Base-by-base conservation (phyloP, 2,113 vertebrate genomes). In the Dissostichus mawsoni region DNA sequence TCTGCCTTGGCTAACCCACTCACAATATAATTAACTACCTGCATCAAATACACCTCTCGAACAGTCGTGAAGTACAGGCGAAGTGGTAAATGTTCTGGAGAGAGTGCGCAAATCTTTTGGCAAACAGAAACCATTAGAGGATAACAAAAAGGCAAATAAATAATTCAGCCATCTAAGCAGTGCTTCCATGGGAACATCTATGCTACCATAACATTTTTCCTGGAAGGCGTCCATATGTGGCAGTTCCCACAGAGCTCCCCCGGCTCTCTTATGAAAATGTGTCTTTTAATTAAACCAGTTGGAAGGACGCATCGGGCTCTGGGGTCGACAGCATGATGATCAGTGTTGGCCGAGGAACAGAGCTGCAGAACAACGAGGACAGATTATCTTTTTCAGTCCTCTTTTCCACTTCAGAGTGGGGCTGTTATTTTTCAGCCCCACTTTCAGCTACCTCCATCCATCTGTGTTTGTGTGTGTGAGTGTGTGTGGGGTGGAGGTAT, bases 261-360 rank as follows among this genome's bases (percentile, higher is more conserved):
- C 7, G 13, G 23, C 52, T 64, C 29, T 70, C 25, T 51, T 80
- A 76, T 79, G 48, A 84, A 82, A 69, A 76, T 84, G 13, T 55
- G 20, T 74, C 18, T 73, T 78, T 81, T 86, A 81, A 88, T 86
- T 82, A 76, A 84, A 67, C 33, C 62, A 9, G 75, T 66, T 56
- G 36, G 41, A 69, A 48, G 47, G 76, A 87, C 2, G 66, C 68
- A 57, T 62, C 47, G 3, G 57, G 29, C 77, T 59, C 45, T 57
- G 36, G 44, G 57, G 18, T 51, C 4, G 3, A 48, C 12, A 29
- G 12, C 8, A 1, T 11, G 25, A 29, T 74, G 48, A 81, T 83
- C 87, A 56, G 4, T 65, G 69, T 33, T 73, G 57, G 72, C 67
- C 0, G 5, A 76, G 23, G 50, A 45, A 8, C 47, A 68, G 48